Evolutionary conservation across 1,140 invertebrate genomes (phyloP).

Genomic region (Vanessa tameamea): DNA sequence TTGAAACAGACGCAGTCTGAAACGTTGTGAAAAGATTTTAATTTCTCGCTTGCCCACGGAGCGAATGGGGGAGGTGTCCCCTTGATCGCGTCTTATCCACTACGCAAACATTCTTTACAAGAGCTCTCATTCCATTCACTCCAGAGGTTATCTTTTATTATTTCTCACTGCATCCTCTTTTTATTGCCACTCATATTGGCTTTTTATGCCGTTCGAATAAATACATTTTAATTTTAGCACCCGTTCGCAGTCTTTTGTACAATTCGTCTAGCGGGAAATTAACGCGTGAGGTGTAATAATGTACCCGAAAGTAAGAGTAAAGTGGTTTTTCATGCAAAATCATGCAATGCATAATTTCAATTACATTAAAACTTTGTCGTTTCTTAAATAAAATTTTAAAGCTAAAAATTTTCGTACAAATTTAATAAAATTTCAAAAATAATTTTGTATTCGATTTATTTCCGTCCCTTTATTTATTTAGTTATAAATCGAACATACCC

Average conservation of each 20-base stretch:
- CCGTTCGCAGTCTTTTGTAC: slow-evolving; percentile 59
- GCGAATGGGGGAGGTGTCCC: slow-evolving; percentile 61
- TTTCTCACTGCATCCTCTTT: slow-evolving; percentile 78
- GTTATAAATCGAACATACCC: too few relatives aligned
- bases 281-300: slow-evolving; percentile 64
- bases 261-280: slow-evolving; percentile 62
- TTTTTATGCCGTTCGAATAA: slow-evolving; percentile 77
- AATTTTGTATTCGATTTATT: neutral
- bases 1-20: slow-evolving; percentile 20
- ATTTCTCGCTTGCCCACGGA: slow-evolving; percentile 54
- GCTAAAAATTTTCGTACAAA: too few relatives aligned
- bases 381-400: neutral
- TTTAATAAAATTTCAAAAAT: too few relatives aligned
- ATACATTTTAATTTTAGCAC: slow-evolving; percentile 78
- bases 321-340: slow-evolving; percentile 30
- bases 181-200: slow-evolving; percentile 80
- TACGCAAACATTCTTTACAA: slow-evolving; percentile 78
- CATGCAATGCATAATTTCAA: neutral
- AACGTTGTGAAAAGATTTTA: slow-evolving; percentile 51
- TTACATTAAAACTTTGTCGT: neutral
- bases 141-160: slow-evolving; percentile 79
- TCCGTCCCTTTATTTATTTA: too few relatives aligned
- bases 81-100: slow-evolving; percentile 76
- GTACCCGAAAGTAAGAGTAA: slow-evolving; percentile 23
- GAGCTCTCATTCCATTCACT: slow-evolving; percentile 71